phyloP scores from a whole-genome alignment of 2,888 invertebrate genomes.

The Trachelus stipa region DNA sequence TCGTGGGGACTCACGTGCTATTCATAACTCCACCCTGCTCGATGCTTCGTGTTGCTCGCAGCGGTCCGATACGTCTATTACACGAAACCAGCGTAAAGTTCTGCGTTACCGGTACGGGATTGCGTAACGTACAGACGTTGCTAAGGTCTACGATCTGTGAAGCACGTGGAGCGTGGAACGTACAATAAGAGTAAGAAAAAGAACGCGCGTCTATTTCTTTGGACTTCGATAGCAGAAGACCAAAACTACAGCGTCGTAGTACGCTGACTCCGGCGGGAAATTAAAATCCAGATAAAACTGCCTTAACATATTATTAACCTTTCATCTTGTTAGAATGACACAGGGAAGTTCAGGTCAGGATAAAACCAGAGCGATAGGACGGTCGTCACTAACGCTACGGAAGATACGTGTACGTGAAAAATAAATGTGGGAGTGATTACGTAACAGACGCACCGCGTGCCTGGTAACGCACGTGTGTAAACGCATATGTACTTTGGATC shows the following conservation, averaged over 20 bases:
- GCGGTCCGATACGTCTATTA: neutral
- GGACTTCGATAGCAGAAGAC: neutral
- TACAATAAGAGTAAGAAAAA: neutral
- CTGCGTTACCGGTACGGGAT: slow-evolving; percentile 30
- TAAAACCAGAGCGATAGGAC: neutral
- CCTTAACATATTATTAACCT: neutral
- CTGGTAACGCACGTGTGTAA: neutral
- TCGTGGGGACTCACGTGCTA: slow-evolving; percentile 63
- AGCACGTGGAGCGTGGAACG: slow-evolving; percentile 36
- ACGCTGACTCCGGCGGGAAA: neutral
- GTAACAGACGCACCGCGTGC: slow-evolving; percentile 2
- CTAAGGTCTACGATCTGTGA: slow-evolving; percentile 46
- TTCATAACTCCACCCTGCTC: slow-evolving; percentile 49
- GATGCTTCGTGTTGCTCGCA: neutral
- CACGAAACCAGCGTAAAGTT: slow-evolving; percentile 26
- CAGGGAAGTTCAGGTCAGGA: neutral
- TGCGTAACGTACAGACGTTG: slow-evolving; percentile 34
- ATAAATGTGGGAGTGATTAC: slow-evolving; percentile 1
- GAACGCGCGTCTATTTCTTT: neutral
- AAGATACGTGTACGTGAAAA: neutral
- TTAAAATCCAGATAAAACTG: neutral
- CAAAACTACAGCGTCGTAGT: neutral
- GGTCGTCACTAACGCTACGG: neutral
- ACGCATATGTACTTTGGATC: slow-evolving; percentile 1
- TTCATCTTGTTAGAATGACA: neutral